Percentiles rank a stretch among this genome's conserved stretches.
phyloP scores from a whole-genome alignment of 2,888 invertebrate genomes.

The Rhogogaster chlorosoma region DNA sequence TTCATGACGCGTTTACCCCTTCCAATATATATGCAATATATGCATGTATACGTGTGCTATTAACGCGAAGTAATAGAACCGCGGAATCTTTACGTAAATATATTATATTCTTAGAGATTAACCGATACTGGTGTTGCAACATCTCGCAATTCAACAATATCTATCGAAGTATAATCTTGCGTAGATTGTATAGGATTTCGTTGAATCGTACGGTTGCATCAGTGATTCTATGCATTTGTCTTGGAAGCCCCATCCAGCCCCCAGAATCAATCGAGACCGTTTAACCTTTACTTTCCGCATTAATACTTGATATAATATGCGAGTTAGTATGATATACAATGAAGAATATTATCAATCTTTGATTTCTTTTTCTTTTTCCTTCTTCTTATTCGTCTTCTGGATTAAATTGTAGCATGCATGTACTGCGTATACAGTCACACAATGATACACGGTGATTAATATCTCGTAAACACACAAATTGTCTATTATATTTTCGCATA shows the following conservation, averaged over 20 bases:
- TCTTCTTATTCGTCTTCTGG: no score
- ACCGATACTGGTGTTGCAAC: neutral
- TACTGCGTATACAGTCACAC: no score
- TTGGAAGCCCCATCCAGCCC: neutral
- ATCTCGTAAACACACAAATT: neutral
- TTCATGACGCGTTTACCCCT: constrained; percentile 59
- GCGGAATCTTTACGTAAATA: neutral
- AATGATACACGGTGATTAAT: neutral
- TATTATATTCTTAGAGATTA: neutral
- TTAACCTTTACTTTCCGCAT: neutral
- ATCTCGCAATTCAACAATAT: neutral
- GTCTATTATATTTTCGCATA: neutral
- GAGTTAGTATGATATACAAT: constrained; percentile 19
- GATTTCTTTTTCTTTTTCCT: neutral
- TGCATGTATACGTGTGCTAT: neutral
- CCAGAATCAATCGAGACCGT: constrained; percentile 18
- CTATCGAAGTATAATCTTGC: no score
- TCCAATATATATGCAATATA: constrained; percentile 16
- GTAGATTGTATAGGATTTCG: no score
- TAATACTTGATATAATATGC: neutral
- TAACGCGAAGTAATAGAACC: neutral
- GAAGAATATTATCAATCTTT: neutral
- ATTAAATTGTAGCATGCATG: no score
- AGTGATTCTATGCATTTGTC: neutral
- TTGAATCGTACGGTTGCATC: neutral